Conservation (phyloP, 2,888 invertebrate genomes). For the Drosophila mettleri region DNA sequence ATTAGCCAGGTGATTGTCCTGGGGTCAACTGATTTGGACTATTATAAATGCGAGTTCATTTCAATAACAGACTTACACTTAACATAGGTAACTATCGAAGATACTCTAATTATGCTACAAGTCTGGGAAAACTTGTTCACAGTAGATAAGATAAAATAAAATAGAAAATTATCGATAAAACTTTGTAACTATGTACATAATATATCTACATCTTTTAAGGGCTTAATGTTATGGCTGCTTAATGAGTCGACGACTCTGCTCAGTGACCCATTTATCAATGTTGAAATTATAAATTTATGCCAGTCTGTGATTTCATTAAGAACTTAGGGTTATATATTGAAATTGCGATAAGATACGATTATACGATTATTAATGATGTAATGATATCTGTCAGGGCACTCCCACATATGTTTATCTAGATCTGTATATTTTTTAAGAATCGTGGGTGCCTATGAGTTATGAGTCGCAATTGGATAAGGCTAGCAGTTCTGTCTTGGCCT, state of each 20-base stretch:
- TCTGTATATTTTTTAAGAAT: slow-evolving; percentile 12
- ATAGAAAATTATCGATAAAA: slow-evolving; percentile 2
- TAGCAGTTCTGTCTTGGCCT: slow-evolving; percentile 36
- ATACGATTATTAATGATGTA: slow-evolving; percentile 24
- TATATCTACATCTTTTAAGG: background rate
- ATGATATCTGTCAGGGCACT: slow-evolving; percentile 31
- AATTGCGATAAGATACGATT: slow-evolving; percentile 28
- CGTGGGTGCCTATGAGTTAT: slow-evolving; percentile 23
- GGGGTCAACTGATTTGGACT: slow-evolving; percentile 30
- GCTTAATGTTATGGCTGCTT: background rate
- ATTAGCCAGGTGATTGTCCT: slow-evolving; percentile 43
- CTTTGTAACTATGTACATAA: slow-evolving; percentile 3
- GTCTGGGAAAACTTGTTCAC: background rate
- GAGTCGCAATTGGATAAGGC: slow-evolving; percentile 38
- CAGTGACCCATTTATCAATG: slow-evolving; percentile 13
- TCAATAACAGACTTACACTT: slow-evolving; percentile 3
- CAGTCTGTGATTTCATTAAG: slow-evolving; percentile 10
- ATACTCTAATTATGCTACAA: slow-evolving; percentile 11
- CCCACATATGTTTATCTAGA: slow-evolving; percentile 32
- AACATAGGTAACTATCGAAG: slow-evolving; percentile 11
- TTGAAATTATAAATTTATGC: slow-evolving; percentile 13
- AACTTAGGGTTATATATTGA: slow-evolving; percentile 11
- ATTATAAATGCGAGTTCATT: slow-evolving; percentile 6
- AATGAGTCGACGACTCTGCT: background rate
- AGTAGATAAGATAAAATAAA: slow-evolving; percentile 24